phyloP scores from a whole-genome alignment of 35 echinoderm and acorn worm genomes.

The Heliocidaris erythrogramma region DNA sequence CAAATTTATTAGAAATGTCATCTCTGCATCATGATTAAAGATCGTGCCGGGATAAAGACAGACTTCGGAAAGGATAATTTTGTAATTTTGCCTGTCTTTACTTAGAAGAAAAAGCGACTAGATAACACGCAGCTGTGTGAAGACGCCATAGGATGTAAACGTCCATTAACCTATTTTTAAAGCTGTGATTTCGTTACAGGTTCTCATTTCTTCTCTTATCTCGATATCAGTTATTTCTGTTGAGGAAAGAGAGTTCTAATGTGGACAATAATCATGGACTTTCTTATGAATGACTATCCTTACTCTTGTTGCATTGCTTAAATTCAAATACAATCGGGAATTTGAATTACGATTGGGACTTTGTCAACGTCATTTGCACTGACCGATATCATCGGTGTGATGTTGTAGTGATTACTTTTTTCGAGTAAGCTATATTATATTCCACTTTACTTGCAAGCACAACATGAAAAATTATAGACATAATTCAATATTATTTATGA shows the following conservation, averaged over 20 bases:
- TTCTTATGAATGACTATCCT: background rate
- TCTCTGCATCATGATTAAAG: slow-evolving; percentile 20
- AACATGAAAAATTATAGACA: too few species aligned
- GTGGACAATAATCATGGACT: background rate
- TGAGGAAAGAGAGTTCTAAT: background rate
- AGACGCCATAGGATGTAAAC: background rate
- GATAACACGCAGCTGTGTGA: background rate
- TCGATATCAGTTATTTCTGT: background rate
- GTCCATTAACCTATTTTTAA: background rate
- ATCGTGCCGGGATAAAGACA: background rate
- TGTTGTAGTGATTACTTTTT: too few species aligned
- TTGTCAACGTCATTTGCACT: too few species aligned
- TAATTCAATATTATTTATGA: too few species aligned
- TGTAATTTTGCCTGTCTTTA: background rate
- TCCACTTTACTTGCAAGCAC: too few species aligned
- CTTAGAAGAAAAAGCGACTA: background rate
- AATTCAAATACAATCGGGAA: too few species aligned
- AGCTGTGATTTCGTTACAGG: background rate
- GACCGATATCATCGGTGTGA: too few species aligned
- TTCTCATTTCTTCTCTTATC: background rate
- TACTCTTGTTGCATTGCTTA: too few species aligned
- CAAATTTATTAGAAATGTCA: slow-evolving; percentile 43
- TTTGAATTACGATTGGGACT: too few species aligned
- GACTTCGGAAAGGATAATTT: background rate
- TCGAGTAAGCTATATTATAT: too few species aligned